phyloP scores from a whole-genome alignment of 1,140 invertebrate genomes.

The Atta texana region DNA sequence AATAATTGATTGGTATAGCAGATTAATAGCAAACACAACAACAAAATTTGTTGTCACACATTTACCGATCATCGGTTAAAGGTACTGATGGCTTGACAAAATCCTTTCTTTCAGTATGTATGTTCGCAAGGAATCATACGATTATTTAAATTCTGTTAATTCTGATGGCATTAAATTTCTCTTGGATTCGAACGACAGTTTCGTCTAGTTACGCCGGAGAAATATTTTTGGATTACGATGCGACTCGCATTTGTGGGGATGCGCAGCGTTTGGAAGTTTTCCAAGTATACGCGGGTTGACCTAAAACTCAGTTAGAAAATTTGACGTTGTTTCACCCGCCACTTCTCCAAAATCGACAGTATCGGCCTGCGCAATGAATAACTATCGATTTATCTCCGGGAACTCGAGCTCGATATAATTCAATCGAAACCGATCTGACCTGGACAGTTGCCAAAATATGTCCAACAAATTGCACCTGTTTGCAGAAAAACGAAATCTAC shows the following conservation, averaged over 20 bases:
- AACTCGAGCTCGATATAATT: constrained; percentile 40
- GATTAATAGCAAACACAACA: too few relatives aligned
- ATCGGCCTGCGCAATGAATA: constrained; percentile 31
- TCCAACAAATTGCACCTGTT: constrained; percentile 17
- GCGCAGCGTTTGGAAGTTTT: constrained; percentile 61
- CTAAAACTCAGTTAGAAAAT: constrained; percentile 44
- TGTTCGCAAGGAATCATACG: neutral
- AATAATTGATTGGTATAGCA: too few relatives aligned
- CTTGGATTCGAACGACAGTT: constrained; percentile 38
- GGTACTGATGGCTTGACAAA: too few relatives aligned
- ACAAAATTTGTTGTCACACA: too few relatives aligned
- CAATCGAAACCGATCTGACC: constrained; percentile 41
- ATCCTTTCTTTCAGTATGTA: too few relatives aligned
- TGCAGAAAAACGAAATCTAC: neutral
- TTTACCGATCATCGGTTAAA: too few relatives aligned
- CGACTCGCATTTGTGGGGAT: constrained; percentile 38
- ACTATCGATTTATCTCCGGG: constrained; percentile 37
- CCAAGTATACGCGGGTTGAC: constrained; percentile 62
- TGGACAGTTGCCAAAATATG: constrained; percentile 60
- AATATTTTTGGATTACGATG: constrained; percentile 71
- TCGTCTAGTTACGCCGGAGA: constrained; percentile 24
- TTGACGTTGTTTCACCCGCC: neutral
- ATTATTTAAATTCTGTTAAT: neutral
- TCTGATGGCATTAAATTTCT: neutral
- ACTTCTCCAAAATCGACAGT: constrained; percentile 28